Conservation (phyloP, 2,888 invertebrate species). For the Deilephila porcellus region DNA sequence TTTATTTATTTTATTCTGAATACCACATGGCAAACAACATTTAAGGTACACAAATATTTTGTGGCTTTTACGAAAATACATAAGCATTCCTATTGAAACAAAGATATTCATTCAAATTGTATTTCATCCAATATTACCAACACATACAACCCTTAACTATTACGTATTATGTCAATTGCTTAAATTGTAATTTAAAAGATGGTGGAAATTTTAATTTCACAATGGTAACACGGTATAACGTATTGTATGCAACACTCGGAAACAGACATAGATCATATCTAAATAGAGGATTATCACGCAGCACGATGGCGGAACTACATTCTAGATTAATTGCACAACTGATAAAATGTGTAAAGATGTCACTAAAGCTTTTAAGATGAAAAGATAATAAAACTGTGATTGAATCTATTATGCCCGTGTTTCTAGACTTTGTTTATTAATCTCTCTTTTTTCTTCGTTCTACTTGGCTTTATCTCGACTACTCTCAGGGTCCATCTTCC, state of each 20-base stretch:
- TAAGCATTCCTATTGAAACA: no score
- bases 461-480: no score
- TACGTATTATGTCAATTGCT: constrained; percentile 19
- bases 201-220: constrained; percentile 12
- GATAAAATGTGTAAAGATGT: background rate
- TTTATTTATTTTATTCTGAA: no score
- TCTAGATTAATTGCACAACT: background rate
- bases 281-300: background rate
- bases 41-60: no score
- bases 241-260: constrained; percentile 17
- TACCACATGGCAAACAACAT: no score
- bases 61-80: no score
- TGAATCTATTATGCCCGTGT: no score
- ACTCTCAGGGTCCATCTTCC: no score
- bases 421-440: no score
- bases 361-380: background rate
- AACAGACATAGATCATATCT: background rate
- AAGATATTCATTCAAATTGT: background rate
- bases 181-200: background rate
- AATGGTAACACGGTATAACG: constrained; percentile 15
- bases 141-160: constrained; percentile 10
- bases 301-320: background rate
- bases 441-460: no score
- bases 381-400: no score
- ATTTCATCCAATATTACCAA: constrained; percentile 30